A percentile compares a stretch with the other conserved stretches of the same genome.
These are phyloP conservation scores for Drosophila recens DNA, from an alignment of 2,888 invertebrate genomes.

Conservation along the genomic window DNA sequence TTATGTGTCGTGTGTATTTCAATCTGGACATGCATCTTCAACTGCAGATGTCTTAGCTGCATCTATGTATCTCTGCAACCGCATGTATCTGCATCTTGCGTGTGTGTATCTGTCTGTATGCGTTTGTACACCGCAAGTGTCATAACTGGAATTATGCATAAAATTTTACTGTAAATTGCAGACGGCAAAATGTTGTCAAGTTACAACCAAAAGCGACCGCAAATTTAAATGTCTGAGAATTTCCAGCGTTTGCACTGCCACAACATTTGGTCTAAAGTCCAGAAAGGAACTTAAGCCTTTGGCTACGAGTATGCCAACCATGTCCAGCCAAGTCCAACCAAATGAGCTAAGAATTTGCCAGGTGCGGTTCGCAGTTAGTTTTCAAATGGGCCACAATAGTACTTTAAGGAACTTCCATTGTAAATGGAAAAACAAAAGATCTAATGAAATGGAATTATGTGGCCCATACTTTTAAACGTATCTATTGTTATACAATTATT, in stretches of 20 bases:
- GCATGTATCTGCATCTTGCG: conserved; percentile 28
- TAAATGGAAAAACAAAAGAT: background rate
- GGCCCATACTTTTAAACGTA: too few relatives aligned
- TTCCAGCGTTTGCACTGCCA: conserved; percentile 17
- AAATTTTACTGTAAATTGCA: conserved; percentile 71
- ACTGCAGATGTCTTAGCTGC: conserved; percentile 17
- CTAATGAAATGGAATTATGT: background rate
- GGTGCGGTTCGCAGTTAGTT: conserved; percentile 1
- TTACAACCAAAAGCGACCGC: conserved; percentile 43
- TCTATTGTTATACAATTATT: background rate
- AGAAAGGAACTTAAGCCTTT: conserved; percentile 34
- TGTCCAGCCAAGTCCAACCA: conserved; percentile 4
- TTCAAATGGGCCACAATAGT: background rate
- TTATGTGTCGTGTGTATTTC: conserved; percentile 15
- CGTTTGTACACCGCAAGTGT: conserved; percentile 63
- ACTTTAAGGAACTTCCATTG: background rate
- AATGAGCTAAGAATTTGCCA: conserved; percentile 15
- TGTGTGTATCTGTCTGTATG: conserved; percentile 1
- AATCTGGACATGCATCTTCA: conserved; percentile 17
- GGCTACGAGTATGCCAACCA: conserved; percentile 3
- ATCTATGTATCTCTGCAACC: conserved; percentile 25
- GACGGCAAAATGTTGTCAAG: conserved; percentile 64
- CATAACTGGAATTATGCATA: conserved; percentile 76
- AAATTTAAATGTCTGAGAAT: conserved; percentile 57
- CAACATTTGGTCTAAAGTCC: conserved; percentile 31